Evolutionary conservation across 2,888 invertebrate species (phyloP), one percentile per base, ranked within the genome.

Genomic region (Lypha dubia): DNA sequence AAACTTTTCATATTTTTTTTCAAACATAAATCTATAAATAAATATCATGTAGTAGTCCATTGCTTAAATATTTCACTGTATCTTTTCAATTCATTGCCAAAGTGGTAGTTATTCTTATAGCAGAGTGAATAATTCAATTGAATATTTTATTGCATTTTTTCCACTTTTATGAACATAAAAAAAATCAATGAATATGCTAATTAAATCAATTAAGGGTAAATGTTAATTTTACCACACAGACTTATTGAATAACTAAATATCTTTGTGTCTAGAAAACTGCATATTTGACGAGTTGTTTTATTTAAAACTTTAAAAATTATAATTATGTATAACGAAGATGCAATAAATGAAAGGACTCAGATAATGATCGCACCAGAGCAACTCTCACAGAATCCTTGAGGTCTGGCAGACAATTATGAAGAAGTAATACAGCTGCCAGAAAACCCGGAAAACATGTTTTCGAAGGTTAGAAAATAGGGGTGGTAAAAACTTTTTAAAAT

Each of bases 151-250:
- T 56, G 13, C 4, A 13, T 24, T 68, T 51, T 53, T 41, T 7
- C 20, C n/a, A 22, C 6, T 41, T 41, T 0, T 56, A 71, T 22
- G n/a, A n/a, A n/a, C n/a, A n/a, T n/a, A n/a, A n/a, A 32, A 46
- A 15, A 58, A 46, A n/a, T 24, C 41, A 65, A 65, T 44, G 24
- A 60, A 60, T 35, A 60, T 60, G 35, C n/a, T 56, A 53, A 53
- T 53, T 4, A 24, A 24, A 53, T 13, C 4, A 53, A 9, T 24
- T 24, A 4, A 53, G 13, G 24, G 22, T 53, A 24, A 15, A 53
- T 7, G 15, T 24, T 0, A 22, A 15, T 51, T 46, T 51, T 13
- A 24, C 1, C 5, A 6, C 5, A 6, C 51, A 51, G 22, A 4
- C 46, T 46, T 17, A 17, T 28, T 28, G n/a, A n/a, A n/a, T n/a